A percentile compares a stretch with the other conserved stretches of the same genome.
phyloP scores from a whole-genome alignment of 2,113 vertebrate species.

The Mustela nigripes region DNA sequence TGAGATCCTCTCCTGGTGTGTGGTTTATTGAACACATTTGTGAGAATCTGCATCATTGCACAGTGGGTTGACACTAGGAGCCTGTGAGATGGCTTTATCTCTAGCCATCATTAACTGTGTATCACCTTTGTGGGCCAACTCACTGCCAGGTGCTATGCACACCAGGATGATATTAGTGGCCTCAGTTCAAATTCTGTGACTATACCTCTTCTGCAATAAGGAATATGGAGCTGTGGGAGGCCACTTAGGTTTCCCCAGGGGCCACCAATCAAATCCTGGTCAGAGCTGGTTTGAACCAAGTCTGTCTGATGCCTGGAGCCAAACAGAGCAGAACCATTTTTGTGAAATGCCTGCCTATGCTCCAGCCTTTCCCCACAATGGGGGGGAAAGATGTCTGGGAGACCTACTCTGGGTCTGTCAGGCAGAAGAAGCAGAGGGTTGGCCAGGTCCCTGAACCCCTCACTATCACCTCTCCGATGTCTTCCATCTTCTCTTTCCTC shows the following conservation, averaged over 20 bases:
- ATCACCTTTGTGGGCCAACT: fast-evolving
- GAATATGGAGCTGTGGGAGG: not conserved
- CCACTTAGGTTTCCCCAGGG: not conserved
- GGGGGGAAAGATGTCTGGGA: not conserved
- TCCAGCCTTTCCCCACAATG: not conserved
- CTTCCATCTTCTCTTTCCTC: fast-evolving
- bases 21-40: not conserved
- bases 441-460: not conserved
- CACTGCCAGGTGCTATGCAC: fast-evolving
- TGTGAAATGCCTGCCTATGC: not conserved
- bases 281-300: not conserved
- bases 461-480: not conserved
- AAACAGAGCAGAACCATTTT: not conserved
- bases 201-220: not conserved
- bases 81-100: not conserved
- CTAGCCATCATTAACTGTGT: fast-evolving
- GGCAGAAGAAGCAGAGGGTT: not conserved
- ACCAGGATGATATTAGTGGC: fast-evolving
- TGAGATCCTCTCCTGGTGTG: not conserved
- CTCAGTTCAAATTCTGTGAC: too few relatives aligned
- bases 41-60: not conserved
- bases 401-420: not conserved
- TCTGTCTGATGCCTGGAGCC: not conserved
- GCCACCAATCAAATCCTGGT: not conserved
- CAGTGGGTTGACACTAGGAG: not conserved